Evolutionary conservation across 2,797 vertebrate species (phyloP), one percentile per base, ranked within the genome.

Genomic region (Platalea minor): DNA sequence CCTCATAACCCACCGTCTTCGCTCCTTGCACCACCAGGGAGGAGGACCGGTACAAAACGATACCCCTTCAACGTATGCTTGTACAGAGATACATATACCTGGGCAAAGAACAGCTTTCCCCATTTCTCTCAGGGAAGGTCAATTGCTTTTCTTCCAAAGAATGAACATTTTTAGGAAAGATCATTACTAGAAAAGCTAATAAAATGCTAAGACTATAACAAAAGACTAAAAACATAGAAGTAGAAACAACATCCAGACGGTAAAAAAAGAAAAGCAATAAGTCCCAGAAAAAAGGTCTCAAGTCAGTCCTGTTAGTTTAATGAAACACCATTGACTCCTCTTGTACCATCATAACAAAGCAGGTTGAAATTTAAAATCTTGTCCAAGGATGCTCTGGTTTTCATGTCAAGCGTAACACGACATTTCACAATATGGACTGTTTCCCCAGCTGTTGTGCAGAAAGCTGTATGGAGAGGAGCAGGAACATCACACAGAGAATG

Each of bases 41-140:
- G 48, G 35, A 50, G 3, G 35, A 5, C 6, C 2, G 1, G 24
- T 8, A 29, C 33, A n/a, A 68, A 37, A 13, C 0, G 2, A 37
- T 10, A 14, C 4, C 11, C 4, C 18, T 29, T 41, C 41, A 21
- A 6, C 0, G 0, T 23, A 14, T 1, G 1, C 26, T 56, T 61
- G 14, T 33, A 23, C 31, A 54, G 21, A 81, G 8, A 14, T 9
- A 64, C 17, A 26, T 13, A 35, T 11, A 26, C 10, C 11, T 12
- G 29, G 39, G 54, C 29, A 72, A 81, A 51, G 72, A 48, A 2
- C 23, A 61, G 23, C 50, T 28, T 76, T 73, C 20, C 24, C 13
- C 13, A 7, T 33, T 89, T 64, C 23, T 35, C 7, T 54, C 25
- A 41, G 48, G 41, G 59, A 89, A 65, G 20, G 61, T 43, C 16